Evolutionary conservation across 2,888 invertebrate species (phyloP).

Genomic region (Cantharis rufa): DNA sequence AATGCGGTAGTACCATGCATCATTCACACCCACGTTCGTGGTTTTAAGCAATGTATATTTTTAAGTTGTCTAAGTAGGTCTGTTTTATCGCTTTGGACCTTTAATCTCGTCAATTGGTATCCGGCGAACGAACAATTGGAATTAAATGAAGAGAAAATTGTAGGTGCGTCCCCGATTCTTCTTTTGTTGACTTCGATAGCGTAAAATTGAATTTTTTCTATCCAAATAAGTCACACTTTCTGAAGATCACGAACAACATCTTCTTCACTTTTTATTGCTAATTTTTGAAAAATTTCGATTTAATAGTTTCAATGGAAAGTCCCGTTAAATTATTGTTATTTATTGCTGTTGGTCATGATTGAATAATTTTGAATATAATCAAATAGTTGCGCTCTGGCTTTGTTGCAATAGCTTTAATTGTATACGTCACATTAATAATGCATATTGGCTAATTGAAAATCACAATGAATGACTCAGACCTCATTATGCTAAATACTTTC

Average conservation of each 20-base stretch:
- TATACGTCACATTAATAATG: neutral
- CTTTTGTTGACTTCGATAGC: neutral
- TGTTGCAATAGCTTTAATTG: neutral
- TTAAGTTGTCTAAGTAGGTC: neutral
- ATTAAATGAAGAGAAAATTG: neutral
- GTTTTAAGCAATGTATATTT: neutral
- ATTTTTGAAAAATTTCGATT: neutral
- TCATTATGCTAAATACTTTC: neutral
- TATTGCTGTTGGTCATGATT: neutral
- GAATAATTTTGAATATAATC: neutral
- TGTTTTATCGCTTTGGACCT: neutral
- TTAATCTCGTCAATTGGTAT: neutral
- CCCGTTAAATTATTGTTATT: neutral
- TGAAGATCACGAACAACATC: neutral
- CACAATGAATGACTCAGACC: neutral
- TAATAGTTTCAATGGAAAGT: neutral
- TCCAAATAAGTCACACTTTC: neutral
- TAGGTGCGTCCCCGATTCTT: neutral
- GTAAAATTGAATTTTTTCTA: neutral
- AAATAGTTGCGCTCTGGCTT: neutral
- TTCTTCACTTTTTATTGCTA: too few species aligned
- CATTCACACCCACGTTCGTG: neutral
- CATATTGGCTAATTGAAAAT: neutral
- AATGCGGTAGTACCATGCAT: neutral
- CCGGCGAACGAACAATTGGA: neutral